Evolutionary conservation across 2,113 vertebrate species (phyloP).

Genomic region (Heptranchias perlo): DNA sequence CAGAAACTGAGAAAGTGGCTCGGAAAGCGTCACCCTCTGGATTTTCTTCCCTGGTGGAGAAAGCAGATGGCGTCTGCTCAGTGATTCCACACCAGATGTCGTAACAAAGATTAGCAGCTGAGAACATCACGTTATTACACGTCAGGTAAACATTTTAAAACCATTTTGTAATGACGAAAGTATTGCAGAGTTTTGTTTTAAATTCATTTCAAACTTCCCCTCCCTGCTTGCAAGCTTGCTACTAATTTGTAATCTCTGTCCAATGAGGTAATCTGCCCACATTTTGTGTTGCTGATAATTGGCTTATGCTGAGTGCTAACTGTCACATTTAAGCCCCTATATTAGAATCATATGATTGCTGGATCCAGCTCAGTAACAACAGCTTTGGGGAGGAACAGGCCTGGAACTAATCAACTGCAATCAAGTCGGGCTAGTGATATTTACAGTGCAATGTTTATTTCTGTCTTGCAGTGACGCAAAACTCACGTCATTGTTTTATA

Average conservation of each 20-base stretch:
- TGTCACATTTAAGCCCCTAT: neutral
- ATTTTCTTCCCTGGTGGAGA: neutral
- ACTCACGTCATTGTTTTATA: neutral
- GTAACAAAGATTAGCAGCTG: neutral
- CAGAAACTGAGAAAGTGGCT: neutral
- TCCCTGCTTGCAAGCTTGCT: neutral
- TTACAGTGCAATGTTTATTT: slow-evolving; percentile 24
- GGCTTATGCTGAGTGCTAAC: neutral
- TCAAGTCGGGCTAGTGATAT: neutral
- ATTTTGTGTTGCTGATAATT: neutral
- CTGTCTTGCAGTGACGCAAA: neutral
- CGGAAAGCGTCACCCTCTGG: neutral
- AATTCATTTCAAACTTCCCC: neutral
- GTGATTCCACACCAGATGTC: neutral
- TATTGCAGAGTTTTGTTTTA: neutral
- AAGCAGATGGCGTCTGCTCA: neutral
- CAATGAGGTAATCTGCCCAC: neutral
- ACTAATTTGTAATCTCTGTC: neutral
- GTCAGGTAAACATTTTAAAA: neutral
- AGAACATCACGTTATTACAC: neutral
- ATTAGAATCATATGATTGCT: neutral
- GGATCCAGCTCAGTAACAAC: neutral
- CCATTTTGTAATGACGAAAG: neutral
- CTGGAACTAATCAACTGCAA: neutral
- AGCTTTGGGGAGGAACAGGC: neutral